Percentiles rank a stretch among this genome's conserved stretches.
Conservation (phyloP, 2,888 invertebrate species). For the Marronus borbonicus region DNA sequence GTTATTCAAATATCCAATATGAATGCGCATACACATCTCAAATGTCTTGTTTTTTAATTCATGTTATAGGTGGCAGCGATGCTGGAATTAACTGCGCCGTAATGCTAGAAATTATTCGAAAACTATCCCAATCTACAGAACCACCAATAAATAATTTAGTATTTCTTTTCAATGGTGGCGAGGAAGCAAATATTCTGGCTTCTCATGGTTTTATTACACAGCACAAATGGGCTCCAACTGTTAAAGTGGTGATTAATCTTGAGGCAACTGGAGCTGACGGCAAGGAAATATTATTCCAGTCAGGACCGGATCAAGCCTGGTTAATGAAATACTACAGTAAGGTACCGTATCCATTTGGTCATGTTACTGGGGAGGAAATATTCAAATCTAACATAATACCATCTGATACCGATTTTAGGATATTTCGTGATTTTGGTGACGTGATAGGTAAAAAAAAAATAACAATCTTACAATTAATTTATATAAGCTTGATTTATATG, state of each 20-base stretch:
- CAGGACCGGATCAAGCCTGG: constrained; percentile 82
- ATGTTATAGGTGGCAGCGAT: constrained; percentile 82
- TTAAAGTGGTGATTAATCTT: constrained; percentile 88
- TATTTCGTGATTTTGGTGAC: constrained; percentile 82
- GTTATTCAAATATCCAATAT: too few species aligned
- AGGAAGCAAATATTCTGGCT: constrained; percentile 78
- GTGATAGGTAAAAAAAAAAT: constrained; percentile 68
- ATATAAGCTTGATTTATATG: not conserved
- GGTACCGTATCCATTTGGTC: constrained; percentile 77
- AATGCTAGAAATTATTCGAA: constrained; percentile 79
- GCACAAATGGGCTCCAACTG: constrained; percentile 82
- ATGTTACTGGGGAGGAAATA: constrained; percentile 75
- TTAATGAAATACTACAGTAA: constrained; percentile 71
- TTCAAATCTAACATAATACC: constrained; percentile 81
- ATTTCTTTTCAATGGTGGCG: constrained; percentile 83
- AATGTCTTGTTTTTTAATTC: not conserved
- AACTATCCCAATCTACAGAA: constrained; percentile 70
- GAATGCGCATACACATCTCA: not conserved
- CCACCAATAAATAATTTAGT: constrained; percentile 75
- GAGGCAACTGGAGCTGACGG: constrained; percentile 96
- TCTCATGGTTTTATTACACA: constrained; percentile 80
- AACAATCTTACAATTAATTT: not conserved
- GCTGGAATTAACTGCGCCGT: constrained; percentile 85
- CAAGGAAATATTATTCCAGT: constrained; percentile 91
- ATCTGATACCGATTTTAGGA: constrained; percentile 86